These are phyloP conservation scores for Calameuta pallipes DNA, from an alignment of 2,888 invertebrate genomes.

Conservation along the genomic window DNA sequence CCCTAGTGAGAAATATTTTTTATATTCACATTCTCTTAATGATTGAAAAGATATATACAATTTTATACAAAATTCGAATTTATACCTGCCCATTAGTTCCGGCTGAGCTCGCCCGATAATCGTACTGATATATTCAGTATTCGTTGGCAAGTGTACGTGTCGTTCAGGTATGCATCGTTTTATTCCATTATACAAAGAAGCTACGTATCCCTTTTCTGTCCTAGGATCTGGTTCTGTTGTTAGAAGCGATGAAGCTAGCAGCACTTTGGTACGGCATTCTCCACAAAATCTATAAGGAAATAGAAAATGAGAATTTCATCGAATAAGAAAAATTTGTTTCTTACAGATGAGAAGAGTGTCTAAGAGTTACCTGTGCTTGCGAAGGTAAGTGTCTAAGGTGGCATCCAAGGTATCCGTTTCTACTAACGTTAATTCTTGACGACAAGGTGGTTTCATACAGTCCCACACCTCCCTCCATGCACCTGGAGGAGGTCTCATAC, in stretches of 20 bases:
- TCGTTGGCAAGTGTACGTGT: constrained; percentile 88
- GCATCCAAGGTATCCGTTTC: constrained; percentile 86
- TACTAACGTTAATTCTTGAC: constrained; percentile 87
- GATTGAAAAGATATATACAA: neutral
- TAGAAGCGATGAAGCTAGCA: constrained; percentile 84
- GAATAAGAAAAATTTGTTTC: neutral
- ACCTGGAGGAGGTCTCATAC: constrained; percentile 77
- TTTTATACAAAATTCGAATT: neutral
- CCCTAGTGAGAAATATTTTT: constrained; percentile 66
- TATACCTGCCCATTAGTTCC: constrained; percentile 84
- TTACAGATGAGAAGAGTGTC: neutral
- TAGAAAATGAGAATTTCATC: neutral
- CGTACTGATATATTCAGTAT: constrained; percentile 89
- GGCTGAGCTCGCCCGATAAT: constrained; percentile 92
- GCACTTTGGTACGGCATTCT: constrained; percentile 92
- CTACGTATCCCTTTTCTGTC: constrained; percentile 91
- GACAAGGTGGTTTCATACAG: constrained; percentile 82
- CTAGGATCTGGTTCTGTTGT: constrained; percentile 85
- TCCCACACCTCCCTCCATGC: constrained; percentile 89
- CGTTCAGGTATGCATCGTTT: constrained; percentile 86
- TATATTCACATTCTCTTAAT: constrained; percentile 8
- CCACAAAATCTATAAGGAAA: constrained; percentile 77
- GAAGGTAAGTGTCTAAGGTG: constrained; percentile 89
- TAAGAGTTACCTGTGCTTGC: constrained; percentile 81
- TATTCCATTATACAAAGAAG: constrained; percentile 87